These are phyloP conservation scores for Spodoptera picta DNA, from an alignment of 2,888 invertebrate species.

Conservation along the genomic window DNA sequence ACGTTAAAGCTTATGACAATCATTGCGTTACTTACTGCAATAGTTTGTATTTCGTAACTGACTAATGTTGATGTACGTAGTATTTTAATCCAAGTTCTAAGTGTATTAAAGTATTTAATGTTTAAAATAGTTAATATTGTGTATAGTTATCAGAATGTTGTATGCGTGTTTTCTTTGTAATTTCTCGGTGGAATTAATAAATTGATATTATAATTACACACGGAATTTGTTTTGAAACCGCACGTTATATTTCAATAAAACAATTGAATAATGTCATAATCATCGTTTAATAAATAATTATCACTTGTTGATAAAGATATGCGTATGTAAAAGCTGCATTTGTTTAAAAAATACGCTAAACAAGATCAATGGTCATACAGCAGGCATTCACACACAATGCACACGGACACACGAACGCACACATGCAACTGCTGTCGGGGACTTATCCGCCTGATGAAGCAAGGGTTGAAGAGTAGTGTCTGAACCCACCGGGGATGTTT, in stretches of 20 bases:
- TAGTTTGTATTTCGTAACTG: neutral
- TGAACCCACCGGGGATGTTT: too few relatives aligned
- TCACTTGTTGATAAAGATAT: slow-evolving; percentile 71
- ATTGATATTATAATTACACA: slow-evolving; percentile 13
- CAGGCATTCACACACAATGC: slow-evolving; percentile 26
- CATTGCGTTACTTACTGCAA: too few relatives aligned
- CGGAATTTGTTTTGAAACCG: slow-evolving; percentile 4
- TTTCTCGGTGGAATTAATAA: slow-evolving; percentile 37
- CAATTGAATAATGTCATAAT: slow-evolving; percentile 43
- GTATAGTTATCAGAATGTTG: slow-evolving; percentile 20
- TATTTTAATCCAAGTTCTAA: slow-evolving; percentile 37
- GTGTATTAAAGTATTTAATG: slow-evolving; percentile 19
- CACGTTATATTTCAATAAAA: slow-evolving; percentile 28
- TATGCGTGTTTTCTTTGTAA: slow-evolving; percentile 20
- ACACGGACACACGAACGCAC: slow-evolving; percentile 14
- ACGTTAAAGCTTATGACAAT: too few relatives aligned
- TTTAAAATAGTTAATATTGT: slow-evolving; percentile 18
- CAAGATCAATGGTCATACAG: slow-evolving; percentile 41
- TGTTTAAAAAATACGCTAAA: slow-evolving; percentile 58
- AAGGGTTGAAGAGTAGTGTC: too few relatives aligned
- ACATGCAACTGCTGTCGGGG: neutral
- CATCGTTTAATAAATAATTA: slow-evolving; percentile 70
- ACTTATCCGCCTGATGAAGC: too few relatives aligned
- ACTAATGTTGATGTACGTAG: slow-evolving; percentile 18
- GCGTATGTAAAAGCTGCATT: slow-evolving; percentile 66